Conservation (phyloP, 2,888 invertebrate species). For the Saturnia pavonia region DNA sequence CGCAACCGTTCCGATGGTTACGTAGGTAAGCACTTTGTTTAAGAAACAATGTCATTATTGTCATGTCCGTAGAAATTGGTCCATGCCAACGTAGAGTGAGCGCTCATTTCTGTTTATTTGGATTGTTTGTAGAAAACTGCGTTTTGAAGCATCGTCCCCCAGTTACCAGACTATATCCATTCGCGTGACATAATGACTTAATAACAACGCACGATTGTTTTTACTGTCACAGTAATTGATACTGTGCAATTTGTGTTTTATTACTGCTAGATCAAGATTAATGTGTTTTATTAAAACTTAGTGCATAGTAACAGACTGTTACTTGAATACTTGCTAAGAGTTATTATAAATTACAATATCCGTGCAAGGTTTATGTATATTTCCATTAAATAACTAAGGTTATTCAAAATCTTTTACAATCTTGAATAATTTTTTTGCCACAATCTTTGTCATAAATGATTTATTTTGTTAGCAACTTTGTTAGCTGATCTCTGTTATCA, state of each 20-base stretch:
- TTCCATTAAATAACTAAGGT: background rate
- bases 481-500: background rate
- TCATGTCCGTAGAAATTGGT: conserved; percentile 57
- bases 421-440: background rate
- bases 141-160: conserved; percentile 20
- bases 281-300: background rate
- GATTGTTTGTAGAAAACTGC: conserved; percentile 44
- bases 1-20: conserved; percentile 28
- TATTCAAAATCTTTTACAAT: background rate
- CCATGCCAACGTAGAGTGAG: conserved; percentile 31
- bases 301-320: background rate
- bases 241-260: conserved; percentile 1
- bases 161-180: conserved; percentile 18
- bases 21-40: conserved; percentile 24
- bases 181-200: conserved; percentile 41
- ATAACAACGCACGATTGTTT: conserved; percentile 11
- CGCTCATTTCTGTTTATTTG: conserved; percentile 38
- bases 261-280: background rate
- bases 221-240: conserved; percentile 9
- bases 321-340: background rate
- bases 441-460: background rate
- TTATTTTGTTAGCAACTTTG: background rate
- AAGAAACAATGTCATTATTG: conserved; percentile 63
- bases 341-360: background rate
- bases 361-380: background rate